phyloP scores from a whole-genome alignment of 2,113 vertebrate species.

The Panurus biarmicus region DNA sequence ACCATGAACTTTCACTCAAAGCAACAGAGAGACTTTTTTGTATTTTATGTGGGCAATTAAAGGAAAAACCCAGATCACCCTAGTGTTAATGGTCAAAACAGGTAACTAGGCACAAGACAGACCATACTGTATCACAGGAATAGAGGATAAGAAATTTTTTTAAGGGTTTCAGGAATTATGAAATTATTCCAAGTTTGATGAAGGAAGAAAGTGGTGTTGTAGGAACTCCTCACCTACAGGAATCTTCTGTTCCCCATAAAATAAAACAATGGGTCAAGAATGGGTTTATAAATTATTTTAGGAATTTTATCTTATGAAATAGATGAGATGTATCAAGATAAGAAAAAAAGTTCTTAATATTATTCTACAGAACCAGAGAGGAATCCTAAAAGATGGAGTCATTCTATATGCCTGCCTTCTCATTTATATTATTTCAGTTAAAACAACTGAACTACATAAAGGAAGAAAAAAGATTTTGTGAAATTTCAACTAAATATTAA shows the following conservation, averaged over 20 bases:
- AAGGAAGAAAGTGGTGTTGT: background rate
- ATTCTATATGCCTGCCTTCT: background rate
- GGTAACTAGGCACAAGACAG: background rate
- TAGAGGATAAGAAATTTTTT: background rate
- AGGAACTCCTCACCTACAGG: background rate
- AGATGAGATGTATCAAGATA: background rate
- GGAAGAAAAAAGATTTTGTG: background rate
- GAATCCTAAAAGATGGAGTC: background rate
- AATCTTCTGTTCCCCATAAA: background rate
- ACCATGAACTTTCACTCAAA: background rate
- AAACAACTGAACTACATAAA: background rate
- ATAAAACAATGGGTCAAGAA: background rate
- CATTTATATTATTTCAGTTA: background rate
- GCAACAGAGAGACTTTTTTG: background rate
- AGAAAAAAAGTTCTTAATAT: background rate
- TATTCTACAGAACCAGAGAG: background rate
- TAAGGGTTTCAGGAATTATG: background rate
- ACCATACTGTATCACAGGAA: background rate
- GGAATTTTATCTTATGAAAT: too few relatives aligned
- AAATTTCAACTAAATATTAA: background rate
- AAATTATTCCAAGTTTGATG: background rate
- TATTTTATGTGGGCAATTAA: background rate
- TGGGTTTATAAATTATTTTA: too few relatives aligned
- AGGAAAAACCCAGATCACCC: background rate
- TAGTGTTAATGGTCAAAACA: background rate